Conservation (phyloP, 2,797 vertebrate species). For the Semaprochilodus insignis region DNA sequence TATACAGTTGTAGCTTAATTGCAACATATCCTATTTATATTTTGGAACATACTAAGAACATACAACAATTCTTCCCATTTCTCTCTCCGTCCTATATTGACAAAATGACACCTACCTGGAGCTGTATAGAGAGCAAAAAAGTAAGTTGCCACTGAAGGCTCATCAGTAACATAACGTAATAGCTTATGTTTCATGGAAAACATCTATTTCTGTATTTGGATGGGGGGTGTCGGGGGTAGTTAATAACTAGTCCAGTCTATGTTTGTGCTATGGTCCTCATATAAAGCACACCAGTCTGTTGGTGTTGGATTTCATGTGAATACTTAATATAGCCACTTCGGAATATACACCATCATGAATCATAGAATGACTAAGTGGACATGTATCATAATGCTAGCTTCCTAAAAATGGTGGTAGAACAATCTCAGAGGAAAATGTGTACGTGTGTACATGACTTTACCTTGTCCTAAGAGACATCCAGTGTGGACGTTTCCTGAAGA, state of each 20-base stretch:
- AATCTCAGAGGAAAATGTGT: conserved; percentile 13
- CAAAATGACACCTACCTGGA: background rate
- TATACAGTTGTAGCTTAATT: background rate
- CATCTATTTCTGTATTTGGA: conserved; percentile 64
- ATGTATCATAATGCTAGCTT: conserved; percentile 10
- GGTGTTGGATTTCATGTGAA: conserved; percentile 69
- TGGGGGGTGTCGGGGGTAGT: conserved; percentile 64
- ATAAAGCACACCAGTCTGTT: conserved; percentile 68
- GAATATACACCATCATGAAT: conserved; percentile 69
- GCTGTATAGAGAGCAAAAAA: background rate
- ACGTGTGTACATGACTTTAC: background rate
- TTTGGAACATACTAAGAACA: background rate
- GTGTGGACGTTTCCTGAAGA: background rate
- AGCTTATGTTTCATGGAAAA: conserved; percentile 18
- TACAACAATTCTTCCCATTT: background rate
- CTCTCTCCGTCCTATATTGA: background rate
- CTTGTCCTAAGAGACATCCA: background rate
- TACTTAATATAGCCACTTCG: conserved; percentile 69
- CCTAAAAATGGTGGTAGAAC: conserved; percentile 34
- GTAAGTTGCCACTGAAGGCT: conserved; percentile 16
- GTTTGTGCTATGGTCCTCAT: conserved; percentile 70
- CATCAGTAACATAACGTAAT: conserved; percentile 18
- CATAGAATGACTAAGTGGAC: conserved; percentile 56
- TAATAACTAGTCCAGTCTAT: conserved; percentile 57
- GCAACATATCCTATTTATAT: background rate